These are phyloP conservation scores for Agonopterix heracliana DNA, from an alignment of 2,888 invertebrate genomes.

Conservation along the genomic window DNA sequence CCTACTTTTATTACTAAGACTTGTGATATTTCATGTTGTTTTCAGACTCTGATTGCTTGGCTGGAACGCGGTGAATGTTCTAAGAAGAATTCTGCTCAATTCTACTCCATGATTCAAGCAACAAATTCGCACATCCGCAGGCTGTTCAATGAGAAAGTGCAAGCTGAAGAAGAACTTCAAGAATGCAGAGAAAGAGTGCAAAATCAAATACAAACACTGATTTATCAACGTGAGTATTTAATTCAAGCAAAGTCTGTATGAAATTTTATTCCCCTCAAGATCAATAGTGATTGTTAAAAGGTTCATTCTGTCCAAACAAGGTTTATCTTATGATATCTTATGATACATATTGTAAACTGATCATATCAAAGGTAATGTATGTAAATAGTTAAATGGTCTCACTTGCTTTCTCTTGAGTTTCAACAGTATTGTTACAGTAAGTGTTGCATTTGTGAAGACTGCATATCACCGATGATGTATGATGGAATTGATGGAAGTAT, in stretches of 20 bases:
- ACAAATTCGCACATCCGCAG: constrained; percentile 95
- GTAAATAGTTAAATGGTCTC: neutral
- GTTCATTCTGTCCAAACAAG: no score
- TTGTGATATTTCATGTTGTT: constrained; percentile 5
- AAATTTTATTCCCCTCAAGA: neutral
- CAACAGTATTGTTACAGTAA: no score
- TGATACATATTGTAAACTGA: neutral
- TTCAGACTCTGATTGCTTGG: constrained; percentile 90
- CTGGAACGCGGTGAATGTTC: constrained; percentile 95
- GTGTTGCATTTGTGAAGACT: no score
- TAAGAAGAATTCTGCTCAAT: constrained; percentile 92
- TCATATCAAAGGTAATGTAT: neutral
- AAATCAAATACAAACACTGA: constrained; percentile 88
- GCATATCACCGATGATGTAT: no score
- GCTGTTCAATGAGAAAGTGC: constrained; percentile 88
- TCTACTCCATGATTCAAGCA: constrained; percentile 97
- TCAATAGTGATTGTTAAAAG: neutral
- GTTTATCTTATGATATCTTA: no score
- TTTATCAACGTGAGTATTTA: constrained; percentile 91
- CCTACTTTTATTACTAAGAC: no score
- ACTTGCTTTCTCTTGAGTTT: no score
- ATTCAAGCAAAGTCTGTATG: neutral
- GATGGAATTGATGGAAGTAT: neutral
- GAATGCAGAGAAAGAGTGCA: constrained; percentile 90
- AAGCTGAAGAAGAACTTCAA: constrained; percentile 91